Conservation (phyloP, 2,888 invertebrate genomes). For the Trissolcus brochymenae region DNA sequence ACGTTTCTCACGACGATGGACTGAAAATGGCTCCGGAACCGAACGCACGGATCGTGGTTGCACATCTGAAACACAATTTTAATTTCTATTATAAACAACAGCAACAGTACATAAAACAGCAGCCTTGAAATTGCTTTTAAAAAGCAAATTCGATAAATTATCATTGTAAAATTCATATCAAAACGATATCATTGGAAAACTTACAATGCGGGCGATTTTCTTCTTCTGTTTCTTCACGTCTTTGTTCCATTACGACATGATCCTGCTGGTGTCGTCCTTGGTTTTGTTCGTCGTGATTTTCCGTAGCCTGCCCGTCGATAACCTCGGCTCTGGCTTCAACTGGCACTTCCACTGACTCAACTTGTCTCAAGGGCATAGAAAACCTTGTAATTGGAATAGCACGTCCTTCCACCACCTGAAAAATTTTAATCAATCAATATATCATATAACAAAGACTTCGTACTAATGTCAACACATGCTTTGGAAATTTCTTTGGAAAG, state of each 20-base stretch:
- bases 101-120: not conserved
- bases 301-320: conserved; percentile 64
- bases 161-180: conserved; percentile 1
- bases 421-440: not conserved
- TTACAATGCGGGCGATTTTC: conserved; percentile 87
- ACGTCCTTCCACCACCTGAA: conserved; percentile 70
- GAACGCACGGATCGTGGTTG: conserved; percentile 88
- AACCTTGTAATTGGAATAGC: conserved; percentile 69
- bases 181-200: conserved; percentile 64
- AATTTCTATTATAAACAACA: conserved; percentile 37
- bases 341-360: conserved; percentile 69
- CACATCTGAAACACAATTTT: conserved; percentile 80
- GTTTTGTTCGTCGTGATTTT: conserved; percentile 65
- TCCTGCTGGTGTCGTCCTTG: conserved; percentile 73
- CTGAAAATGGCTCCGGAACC: conserved; percentile 77
- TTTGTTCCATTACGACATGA: conserved; percentile 75
- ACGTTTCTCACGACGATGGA: conserved; percentile 80
- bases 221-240: conserved; percentile 78
- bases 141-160: not conserved
- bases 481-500: not conserved
- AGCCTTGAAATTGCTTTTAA: not conserved
- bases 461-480: too few relatives aligned
- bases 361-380: conserved; percentile 65
- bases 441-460: not conserved
- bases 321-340: conserved; percentile 70